Evolutionary conservation across 64 coral and sea anemone species (phyloP).

Genomic region (Anthopleura sola): DNA sequence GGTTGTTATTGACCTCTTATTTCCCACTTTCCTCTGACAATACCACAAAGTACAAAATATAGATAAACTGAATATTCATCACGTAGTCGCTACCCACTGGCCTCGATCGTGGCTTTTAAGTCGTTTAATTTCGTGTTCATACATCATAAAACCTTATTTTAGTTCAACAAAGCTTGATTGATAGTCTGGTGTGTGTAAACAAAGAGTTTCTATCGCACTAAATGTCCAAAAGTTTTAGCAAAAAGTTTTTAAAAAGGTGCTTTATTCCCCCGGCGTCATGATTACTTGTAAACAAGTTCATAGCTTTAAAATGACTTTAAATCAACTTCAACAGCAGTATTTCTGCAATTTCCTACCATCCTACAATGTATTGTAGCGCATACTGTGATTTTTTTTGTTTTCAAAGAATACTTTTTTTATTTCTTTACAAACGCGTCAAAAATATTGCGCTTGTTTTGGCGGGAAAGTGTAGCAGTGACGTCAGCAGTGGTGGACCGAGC

Average conservation of each 20-base stretch:
- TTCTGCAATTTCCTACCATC: background rate
- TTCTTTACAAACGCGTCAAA: background rate
- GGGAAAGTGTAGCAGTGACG: conserved; percentile 6
- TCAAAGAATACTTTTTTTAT: background rate
- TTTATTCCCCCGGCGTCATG: too few species aligned
- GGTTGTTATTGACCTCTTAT: background rate
- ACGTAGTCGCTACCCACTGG: background rate
- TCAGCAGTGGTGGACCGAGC: background rate
- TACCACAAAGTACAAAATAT: background rate
- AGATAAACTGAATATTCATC: background rate
- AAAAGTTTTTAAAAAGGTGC: too few species aligned
- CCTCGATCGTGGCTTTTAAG: background rate
- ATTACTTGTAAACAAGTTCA: background rate
- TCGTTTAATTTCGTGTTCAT: background rate
- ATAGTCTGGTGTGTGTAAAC: too few species aligned
- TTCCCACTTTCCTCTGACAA: background rate
- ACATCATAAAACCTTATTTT: background rate
- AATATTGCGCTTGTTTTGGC: conserved; percentile 23
- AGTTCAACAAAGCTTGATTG: background rate
- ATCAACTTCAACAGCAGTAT: background rate
- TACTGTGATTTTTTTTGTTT: background rate
- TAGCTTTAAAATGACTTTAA: background rate
- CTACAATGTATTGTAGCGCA: background rate
- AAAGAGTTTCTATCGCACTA: background rate
- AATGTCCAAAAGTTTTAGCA: background rate